These are phyloP conservation scores for Cryptotis parvus DNA, from an alignment of 2,113 vertebrate species.

Conservation along the genomic window DNA sequence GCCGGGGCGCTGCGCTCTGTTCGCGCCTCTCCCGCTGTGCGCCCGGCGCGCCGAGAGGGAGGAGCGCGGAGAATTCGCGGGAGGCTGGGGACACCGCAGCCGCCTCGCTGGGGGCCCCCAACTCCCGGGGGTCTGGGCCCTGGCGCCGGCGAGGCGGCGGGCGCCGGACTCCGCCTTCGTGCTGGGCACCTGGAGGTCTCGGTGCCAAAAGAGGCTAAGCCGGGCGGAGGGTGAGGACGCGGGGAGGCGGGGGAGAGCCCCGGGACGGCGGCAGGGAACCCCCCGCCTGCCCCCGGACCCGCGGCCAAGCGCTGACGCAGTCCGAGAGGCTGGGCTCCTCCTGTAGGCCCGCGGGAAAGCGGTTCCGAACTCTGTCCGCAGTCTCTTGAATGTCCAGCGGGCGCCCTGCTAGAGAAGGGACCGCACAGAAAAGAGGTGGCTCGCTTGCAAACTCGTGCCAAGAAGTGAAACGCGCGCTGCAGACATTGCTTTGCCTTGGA, in stretches of 20 bases:
- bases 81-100: slow-evolving; percentile 7
- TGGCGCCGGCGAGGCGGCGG: slow-evolving; percentile 73
- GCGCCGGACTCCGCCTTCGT: slow-evolving; percentile 64
- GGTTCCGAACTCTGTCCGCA: background rate
- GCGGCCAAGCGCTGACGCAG: background rate
- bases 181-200: slow-evolving; percentile 71
- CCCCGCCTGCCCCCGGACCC: background rate
- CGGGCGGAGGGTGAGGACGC: slow-evolving; percentile 6
- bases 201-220: slow-evolving; percentile 67
- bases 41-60: background rate
- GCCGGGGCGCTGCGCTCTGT: background rate
- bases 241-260: background rate
- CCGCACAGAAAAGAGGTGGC: background rate
- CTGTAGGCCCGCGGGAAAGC: background rate
- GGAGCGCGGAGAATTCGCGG: background rate
- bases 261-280: background rate
- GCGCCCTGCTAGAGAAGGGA: background rate
- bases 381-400: background rate
- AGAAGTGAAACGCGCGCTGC: background rate
- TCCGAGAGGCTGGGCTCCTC: background rate
- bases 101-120: background rate
- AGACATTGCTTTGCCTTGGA: background rate
- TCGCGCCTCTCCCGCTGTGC: background rate
- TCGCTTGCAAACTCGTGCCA: background rate
- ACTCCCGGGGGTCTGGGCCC: slow-evolving; percentile 49